Evolutionary conservation across 2,888 invertebrate species (phyloP), one percentile per base, ranked within the genome.

Genomic region (Tribolium freemani): DNA sequence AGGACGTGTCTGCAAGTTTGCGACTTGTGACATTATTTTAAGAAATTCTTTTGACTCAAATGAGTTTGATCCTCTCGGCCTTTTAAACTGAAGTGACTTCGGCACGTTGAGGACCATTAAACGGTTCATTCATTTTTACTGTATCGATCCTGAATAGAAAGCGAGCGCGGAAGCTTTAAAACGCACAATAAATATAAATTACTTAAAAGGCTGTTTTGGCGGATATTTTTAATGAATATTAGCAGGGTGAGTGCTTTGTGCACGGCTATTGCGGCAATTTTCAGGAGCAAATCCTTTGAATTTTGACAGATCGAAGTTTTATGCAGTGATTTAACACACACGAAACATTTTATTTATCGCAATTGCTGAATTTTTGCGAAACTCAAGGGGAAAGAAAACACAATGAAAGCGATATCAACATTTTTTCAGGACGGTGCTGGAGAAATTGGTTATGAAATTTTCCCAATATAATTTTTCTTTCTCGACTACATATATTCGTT

Each of bases 51-150:
- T 63, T 30, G 63, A 63, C 10, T 26, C 16, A 48, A 46, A 48
- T 63, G 38, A 63, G 30, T 63, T 63, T 50, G 63, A 48, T 50
- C 60, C 50, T 48, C 16, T 31, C 50, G 11, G 63, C 31, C 38
- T 51, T 63, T 63, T 50, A 63, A 63, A 63, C 50, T 21, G 48
- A n/a, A 63, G 63, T 51, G 63, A 51, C 63, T 63, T 20, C 60
- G 26, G 45, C 16, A 38, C 58, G 58, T 58, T 48, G 60, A 63
- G 63, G 48, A 11, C 51, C 50, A 63, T 63, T 63, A 63, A 63
- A 63, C 63, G 50, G 63, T 63, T 63, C 63, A 63, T 63, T 63
- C 63, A 63, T 48, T 63, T 63, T 63, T 50, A 63, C 63, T 63
- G 63, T 51, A 63, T 51, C 63, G 63, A 63, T 63, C 50, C 21